These are phyloP conservation scores for Aplocera efformata DNA, from an alignment of 2,888 invertebrate species.

Conservation along the genomic window DNA sequence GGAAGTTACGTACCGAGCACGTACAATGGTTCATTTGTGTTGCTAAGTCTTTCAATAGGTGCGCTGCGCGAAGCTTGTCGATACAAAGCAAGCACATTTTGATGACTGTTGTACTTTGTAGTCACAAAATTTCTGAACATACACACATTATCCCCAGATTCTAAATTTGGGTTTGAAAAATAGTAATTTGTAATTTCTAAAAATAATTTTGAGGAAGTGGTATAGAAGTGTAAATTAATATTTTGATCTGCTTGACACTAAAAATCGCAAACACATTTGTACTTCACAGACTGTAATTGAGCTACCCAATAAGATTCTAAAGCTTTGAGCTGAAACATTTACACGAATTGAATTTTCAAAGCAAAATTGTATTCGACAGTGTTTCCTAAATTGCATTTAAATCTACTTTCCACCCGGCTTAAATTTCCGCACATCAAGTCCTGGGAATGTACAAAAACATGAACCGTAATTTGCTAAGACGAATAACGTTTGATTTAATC, in stretches of 20 bases:
- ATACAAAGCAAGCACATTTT: conserved; percentile 20
- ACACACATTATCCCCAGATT: not conserved
- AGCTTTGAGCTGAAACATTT: conserved; percentile 13
- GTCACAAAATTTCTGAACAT: no score
- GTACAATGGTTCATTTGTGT: conserved; percentile 44
- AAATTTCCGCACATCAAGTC: conserved; percentile 59
- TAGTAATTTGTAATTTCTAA: no score
- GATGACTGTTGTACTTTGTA: conserved; percentile 10
- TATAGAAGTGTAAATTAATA: no score
- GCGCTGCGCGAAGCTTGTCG: conserved; percentile 21
- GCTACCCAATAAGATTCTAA: conserved; percentile 6
- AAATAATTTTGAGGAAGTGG: no score
- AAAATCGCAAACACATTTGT: no score
- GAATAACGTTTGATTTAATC: conserved; percentile 78
- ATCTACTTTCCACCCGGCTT: conserved; percentile 52
- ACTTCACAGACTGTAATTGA: conserved; percentile 9
- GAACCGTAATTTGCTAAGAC: conserved; percentile 76
- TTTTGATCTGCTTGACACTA: no score
- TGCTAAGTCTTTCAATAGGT: conserved; percentile 37
- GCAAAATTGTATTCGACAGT: conserved; percentile 38
- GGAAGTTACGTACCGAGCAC: conserved; percentile 42
- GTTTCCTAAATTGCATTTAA: conserved; percentile 54
- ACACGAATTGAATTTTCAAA: conserved; percentile 19
- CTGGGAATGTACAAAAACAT: conserved; percentile 64
- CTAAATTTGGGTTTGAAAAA: no score